Evolutionary conservation across 2,113 vertebrate species (phyloP).

Genomic region (Clarias batrachus): DNA sequence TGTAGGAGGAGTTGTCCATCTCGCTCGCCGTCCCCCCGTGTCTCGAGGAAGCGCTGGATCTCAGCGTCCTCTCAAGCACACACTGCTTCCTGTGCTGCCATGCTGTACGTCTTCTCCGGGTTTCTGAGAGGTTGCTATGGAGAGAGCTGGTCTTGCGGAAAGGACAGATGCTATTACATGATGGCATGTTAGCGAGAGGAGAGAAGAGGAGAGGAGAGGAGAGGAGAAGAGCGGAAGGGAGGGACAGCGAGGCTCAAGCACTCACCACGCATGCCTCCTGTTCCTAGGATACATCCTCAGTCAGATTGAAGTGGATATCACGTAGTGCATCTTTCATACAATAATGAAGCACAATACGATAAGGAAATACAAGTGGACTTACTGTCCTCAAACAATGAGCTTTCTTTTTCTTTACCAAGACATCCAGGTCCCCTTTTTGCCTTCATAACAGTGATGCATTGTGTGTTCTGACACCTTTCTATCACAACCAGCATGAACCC

Average conservation of each 20-base stretch:
- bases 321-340: background rate
- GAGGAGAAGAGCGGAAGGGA: slow-evolving; percentile 42
- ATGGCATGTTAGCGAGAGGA: slow-evolving; percentile 33
- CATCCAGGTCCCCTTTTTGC: background rate
- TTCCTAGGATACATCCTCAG: slow-evolving; percentile 13
- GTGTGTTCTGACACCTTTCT: too few relatives aligned
- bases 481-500: too few relatives aligned
- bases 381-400: background rate
- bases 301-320: background rate
- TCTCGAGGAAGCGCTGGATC: slow-evolving; percentile 20
- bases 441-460: too few relatives aligned
- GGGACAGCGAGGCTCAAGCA: slow-evolving; percentile 11
- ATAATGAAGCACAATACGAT: background rate
- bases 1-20: slow-evolving; percentile 28
- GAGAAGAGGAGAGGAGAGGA: slow-evolving; percentile 10
- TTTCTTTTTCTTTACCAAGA: background rate
- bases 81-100: background rate
- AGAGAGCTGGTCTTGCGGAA: slow-evolving; percentile 31
- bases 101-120: slow-evolving; percentile 34
- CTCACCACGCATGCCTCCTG: slow-evolving; percentile 41
- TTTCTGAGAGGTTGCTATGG: slow-evolving; percentile 55
- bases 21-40: background rate
- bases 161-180: slow-evolving; percentile 39
- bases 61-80: slow-evolving; percentile 4
- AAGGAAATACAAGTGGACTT: background rate